These are phyloP conservation scores for Drosophila paranaensis DNA, from an alignment of 2,888 invertebrate species.

Conservation along the genomic window DNA sequence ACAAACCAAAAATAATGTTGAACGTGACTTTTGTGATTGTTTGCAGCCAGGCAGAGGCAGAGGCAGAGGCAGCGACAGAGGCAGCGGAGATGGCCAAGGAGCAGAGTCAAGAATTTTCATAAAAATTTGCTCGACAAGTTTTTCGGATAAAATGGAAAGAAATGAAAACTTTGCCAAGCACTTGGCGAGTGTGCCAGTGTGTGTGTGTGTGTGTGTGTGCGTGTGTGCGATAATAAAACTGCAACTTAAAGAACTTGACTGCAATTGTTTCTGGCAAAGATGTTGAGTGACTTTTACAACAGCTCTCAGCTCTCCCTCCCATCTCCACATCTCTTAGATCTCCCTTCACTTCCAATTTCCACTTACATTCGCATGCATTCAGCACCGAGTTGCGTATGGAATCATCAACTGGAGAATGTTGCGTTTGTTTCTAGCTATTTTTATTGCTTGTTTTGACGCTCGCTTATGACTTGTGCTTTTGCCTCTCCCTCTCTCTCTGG, in stretches of 20 bases:
- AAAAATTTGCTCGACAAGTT: conserved; percentile 77
- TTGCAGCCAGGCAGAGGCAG: conserved; percentile 36
- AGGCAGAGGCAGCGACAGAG: not conserved
- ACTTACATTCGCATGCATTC: conserved; percentile 45
- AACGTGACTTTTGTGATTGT: conserved; percentile 81
- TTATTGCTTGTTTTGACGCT: conserved; percentile 40
- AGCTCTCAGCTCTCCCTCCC: conserved; percentile 1
- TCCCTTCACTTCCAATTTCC: not conserved
- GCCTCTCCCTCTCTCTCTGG: not conserved
- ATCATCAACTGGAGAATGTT: conserved; percentile 42
- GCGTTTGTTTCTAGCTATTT: conserved; percentile 72
- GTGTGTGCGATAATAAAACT: conserved; percentile 72
- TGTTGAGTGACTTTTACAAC: conserved; percentile 79
- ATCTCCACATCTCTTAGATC: not conserved
- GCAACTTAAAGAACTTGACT: conserved; percentile 80
- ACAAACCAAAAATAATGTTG: conserved; percentile 81
- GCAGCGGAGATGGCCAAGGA: conserved; percentile 2
- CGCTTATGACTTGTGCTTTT: conserved; percentile 73
- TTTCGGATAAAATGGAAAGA: conserved; percentile 64
- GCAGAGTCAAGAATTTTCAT: conserved; percentile 68
- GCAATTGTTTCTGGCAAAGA: conserved; percentile 77
- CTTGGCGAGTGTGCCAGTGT: conserved; percentile 25
- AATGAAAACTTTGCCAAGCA: conserved; percentile 70
- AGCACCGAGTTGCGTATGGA: conserved; percentile 48
- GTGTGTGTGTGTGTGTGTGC: conserved; percentile 9